Conservation (phyloP, 1,140 invertebrate genomes). For the Choristoneura fumiferana region DNA sequence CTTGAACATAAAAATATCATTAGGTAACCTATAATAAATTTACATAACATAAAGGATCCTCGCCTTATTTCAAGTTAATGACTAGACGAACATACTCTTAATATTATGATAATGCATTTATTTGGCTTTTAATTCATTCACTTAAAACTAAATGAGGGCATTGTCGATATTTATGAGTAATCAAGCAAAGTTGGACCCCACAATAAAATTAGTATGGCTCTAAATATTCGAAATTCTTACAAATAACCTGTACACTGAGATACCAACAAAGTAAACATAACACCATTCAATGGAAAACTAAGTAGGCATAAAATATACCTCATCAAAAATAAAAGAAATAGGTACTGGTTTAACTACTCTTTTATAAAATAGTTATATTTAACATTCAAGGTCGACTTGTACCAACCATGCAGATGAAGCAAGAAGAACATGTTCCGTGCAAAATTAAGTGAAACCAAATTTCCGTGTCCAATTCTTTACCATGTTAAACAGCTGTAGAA, state of each 20-base stretch:
- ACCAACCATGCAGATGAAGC: too few species aligned
- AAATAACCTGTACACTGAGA: background rate
- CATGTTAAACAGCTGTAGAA: too few species aligned
- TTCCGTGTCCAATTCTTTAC: too few species aligned
- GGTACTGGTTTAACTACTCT: too few species aligned
- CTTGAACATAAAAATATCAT: too few species aligned
- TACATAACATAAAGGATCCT: background rate
- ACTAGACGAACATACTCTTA: conserved; percentile 14
- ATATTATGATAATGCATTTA: conserved; percentile 1
- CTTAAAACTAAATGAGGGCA: background rate
- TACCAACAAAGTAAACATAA: background rate
- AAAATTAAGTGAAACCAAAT: too few species aligned
- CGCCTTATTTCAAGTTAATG: background rate
- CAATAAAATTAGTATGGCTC: background rate
- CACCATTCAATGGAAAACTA: background rate
- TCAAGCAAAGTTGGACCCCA: conserved; percentile 14
- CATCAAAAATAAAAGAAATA: too few species aligned
- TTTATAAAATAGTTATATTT: too few species aligned
- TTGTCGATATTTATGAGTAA: background rate
- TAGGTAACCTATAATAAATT: too few species aligned
- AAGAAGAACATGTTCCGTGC: too few species aligned
- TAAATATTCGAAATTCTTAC: background rate
- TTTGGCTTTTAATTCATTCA: conserved; percentile 12
- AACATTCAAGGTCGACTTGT: too few species aligned
- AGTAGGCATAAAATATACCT: background rate